Conservation (phyloP, 2,797 vertebrate species). For the Syncerus caffer region DNA sequence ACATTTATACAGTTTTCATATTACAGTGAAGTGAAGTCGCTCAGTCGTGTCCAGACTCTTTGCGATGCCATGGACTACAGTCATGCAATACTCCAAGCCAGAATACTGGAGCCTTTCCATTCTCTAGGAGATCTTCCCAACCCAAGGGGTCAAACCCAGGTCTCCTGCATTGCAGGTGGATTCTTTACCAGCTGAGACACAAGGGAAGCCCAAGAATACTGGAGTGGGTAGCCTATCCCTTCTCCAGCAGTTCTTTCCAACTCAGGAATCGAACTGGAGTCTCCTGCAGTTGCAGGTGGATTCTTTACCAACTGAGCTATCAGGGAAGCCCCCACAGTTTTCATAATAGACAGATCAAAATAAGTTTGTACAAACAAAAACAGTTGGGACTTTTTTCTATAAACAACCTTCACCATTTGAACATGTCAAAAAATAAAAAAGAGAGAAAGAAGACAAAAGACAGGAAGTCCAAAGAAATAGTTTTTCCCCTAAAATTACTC, state of each 20-base stretch:
- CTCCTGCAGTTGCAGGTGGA: not conserved
- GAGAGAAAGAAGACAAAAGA: not conserved
- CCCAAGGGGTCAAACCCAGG: not conserved
- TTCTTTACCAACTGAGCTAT: not conserved
- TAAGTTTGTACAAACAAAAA: not conserved
- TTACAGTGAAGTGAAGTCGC: not conserved
- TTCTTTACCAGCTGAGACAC: not conserved
- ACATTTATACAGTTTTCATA: not conserved
- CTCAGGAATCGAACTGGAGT: accelerated
- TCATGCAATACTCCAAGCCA: not conserved
- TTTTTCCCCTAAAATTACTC: not conserved
- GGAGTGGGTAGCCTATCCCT: not conserved
- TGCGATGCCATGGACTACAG: not conserved
- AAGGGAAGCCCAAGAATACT: not conserved
- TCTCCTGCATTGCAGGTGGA: not conserved
- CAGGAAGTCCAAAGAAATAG: not conserved
- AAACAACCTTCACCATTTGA: not conserved
- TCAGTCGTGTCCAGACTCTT: accelerated
- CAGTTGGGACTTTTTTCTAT: not conserved
- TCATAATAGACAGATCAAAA: not conserved
- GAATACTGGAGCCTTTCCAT: not conserved
- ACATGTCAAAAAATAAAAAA: not conserved
- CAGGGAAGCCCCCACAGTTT: not conserved
- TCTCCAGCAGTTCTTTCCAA: not conserved
- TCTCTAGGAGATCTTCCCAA: not conserved